A percentile compares a stretch with the other conserved stretches of the same genome.
phyloP scores from a whole-genome alignment of 2,888 invertebrate species.

The Icerya purchasi region DNA sequence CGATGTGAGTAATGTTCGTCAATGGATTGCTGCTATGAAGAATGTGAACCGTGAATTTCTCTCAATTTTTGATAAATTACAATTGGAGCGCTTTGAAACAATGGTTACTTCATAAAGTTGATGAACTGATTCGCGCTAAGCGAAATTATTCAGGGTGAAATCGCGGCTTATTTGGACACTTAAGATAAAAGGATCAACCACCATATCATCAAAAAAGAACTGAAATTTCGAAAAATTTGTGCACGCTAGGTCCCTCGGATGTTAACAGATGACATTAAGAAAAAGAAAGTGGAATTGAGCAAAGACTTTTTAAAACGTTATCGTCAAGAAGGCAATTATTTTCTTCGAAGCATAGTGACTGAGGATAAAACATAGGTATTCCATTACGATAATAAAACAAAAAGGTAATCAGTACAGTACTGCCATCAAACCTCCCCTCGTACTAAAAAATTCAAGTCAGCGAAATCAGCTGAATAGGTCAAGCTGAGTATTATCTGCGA shows the following conservation, averaged over 20 bases:
- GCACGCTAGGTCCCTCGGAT: constrained; percentile 6
- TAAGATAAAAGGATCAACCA: constrained; percentile 1
- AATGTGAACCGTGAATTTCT: not conserved
- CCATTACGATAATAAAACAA: constrained; percentile 8
- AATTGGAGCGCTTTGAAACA: not conserved
- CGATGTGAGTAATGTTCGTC: constrained; percentile 6
- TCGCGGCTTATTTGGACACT: constrained; percentile 1
- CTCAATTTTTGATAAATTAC: not conserved
- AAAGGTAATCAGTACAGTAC: constrained; percentile 7
- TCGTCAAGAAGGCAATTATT: not conserved
- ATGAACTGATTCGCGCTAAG: constrained; percentile 1
- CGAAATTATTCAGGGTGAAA: not conserved
- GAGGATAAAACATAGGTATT: constrained; percentile 9
- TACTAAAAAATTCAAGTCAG: constrained; percentile 6
- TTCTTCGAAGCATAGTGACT: constrained; percentile 8
- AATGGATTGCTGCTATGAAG: constrained; percentile 1
- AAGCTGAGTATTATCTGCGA: constrained; percentile 12
- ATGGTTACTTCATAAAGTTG: constrained; percentile 1
- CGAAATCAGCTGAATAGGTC: constrained; percentile 1
- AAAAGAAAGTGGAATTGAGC: not conserved
- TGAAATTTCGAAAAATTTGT: constrained; percentile 8
- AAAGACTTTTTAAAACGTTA: constrained; percentile 1
- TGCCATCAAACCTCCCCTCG: constrained; percentile 2
- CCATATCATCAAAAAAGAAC: not conserved
- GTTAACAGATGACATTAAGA: constrained; percentile 5